Conservation (phyloP, 2,888 invertebrate genomes). For the Strigamia maritima region DNA sequence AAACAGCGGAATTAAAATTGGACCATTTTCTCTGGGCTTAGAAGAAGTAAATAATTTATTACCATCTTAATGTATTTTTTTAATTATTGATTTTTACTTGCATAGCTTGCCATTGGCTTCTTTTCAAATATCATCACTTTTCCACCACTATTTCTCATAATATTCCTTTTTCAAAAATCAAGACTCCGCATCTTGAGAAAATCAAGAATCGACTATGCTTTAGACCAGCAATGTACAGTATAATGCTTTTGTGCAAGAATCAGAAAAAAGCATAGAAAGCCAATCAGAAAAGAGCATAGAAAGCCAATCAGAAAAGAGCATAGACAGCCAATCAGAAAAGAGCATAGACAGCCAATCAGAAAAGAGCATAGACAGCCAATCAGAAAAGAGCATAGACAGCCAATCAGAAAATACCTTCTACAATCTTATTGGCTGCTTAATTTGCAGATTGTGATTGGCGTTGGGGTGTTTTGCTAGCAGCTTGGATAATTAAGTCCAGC, state of each 20-base stretch:
- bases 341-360: no score
- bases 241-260: not conserved
- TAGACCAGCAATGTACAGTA: not conserved
- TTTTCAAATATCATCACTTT: slow-evolving; percentile 54
- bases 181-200: slow-evolving; percentile 44
- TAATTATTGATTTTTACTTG: not conserved
- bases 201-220: not conserved
- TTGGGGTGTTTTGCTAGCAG: no score
- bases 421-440: no score
- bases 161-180: slow-evolving; percentile 53
- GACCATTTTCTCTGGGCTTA: slow-evolving; percentile 54
- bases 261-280: no score
- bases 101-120: slow-evolving; percentile 54
- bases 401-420: no score
- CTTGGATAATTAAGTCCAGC: no score
- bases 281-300: no score
- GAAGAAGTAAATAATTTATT: slow-evolving; percentile 51
- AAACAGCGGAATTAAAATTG: slow-evolving; percentile 51
- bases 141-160: slow-evolving; percentile 53
- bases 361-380: no score
- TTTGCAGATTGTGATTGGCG: no score
- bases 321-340: no score
- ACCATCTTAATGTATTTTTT: not conserved
- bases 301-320: no score
- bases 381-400: no score